Evolutionary conservation across 1,140 invertebrate species (phyloP).

Genomic region (Drosophila parabipectinata): DNA sequence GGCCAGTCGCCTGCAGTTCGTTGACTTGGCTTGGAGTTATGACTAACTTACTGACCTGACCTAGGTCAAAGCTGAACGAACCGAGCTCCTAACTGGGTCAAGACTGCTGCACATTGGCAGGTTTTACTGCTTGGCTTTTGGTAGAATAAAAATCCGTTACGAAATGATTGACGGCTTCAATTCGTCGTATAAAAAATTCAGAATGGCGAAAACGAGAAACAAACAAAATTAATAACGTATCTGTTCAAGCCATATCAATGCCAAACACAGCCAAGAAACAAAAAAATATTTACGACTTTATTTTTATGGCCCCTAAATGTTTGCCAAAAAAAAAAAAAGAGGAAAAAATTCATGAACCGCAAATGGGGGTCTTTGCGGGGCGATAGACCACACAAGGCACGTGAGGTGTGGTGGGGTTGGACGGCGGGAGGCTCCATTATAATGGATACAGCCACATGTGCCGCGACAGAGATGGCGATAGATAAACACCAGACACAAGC

Average conservation of each 20-base stretch:
- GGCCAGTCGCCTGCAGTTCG: constrained; percentile 47
- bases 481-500: neutral
- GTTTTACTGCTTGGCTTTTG: constrained; percentile 1
- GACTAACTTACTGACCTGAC: constrained; percentile 51
- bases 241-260: constrained; percentile 38
- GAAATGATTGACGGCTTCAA: constrained; percentile 21
- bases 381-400: neutral
- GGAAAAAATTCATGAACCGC: constrained; percentile 16
- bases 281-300: constrained; percentile 43
- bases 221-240: constrained; percentile 34
- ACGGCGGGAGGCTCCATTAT: constrained; percentile 15
- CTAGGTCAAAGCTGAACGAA: constrained; percentile 65
- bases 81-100: constrained; percentile 51
- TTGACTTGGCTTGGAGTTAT: constrained; percentile 47
- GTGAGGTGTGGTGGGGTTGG: neutral
- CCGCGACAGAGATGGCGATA: constrained; percentile 23
- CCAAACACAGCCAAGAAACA: constrained; percentile 45
- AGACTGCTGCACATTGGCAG: constrained; percentile 28
- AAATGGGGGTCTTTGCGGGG: constrained; percentile 14
- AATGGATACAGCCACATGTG: constrained; percentile 19
- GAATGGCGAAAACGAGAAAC: constrained; percentile 37
- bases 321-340: constrained; percentile 41
- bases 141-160: constrained; percentile 42
- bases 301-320: constrained; percentile 60
- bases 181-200: constrained; percentile 35